A percentile compares a stretch with the other conserved stretches of the same genome.
These are phyloP conservation scores for Thereva unica DNA, from an alignment of 2,888 invertebrate genomes.

Conservation along the genomic window DNA sequence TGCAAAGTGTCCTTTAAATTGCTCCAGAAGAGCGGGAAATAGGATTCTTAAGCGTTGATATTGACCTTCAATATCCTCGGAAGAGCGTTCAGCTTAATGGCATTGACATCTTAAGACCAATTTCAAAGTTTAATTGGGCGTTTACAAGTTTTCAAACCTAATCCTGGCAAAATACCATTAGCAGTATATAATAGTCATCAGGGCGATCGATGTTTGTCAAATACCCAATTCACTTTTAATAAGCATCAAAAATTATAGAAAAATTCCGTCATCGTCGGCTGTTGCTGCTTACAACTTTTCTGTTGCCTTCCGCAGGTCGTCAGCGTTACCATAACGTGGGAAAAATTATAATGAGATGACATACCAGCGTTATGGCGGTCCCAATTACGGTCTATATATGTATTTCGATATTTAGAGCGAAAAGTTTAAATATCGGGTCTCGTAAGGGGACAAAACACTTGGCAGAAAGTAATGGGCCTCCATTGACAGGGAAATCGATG, in stretches of 20 bases:
- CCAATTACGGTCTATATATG: not conserved
- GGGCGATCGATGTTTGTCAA: slow-evolving; percentile 19
- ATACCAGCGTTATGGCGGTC: slow-evolving; percentile 5
- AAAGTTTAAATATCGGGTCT: not conserved
- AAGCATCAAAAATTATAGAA: slow-evolving; percentile 5
- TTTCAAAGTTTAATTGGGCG: too few species aligned
- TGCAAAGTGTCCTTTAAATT: too few species aligned
- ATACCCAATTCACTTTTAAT: slow-evolving; percentile 1
- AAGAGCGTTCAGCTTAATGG: too few species aligned
- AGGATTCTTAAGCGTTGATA: too few species aligned
- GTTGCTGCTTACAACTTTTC: not conserved
- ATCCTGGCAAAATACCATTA: too few species aligned
- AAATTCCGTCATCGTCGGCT: slow-evolving; percentile 10
- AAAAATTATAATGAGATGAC: slow-evolving; percentile 28
- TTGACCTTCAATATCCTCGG: too few species aligned
- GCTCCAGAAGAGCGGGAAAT: too few species aligned
- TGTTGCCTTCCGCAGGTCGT: not conserved
- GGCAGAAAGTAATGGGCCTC: slow-evolving; percentile 7
- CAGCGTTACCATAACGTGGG: slow-evolving; percentile 15
- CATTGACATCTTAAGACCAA: too few species aligned
- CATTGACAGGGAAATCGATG: slow-evolving; percentile 13
- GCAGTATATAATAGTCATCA: too few species aligned
- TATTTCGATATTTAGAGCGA: slow-evolving; percentile 17
- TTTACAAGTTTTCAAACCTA: too few species aligned
- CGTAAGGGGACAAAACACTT: slow-evolving; percentile 1